Percentiles rank a stretch among this genome's conserved stretches.
Conservation (phyloP, 1,140 invertebrate species). For the Sitophilus oryzae region DNA sequence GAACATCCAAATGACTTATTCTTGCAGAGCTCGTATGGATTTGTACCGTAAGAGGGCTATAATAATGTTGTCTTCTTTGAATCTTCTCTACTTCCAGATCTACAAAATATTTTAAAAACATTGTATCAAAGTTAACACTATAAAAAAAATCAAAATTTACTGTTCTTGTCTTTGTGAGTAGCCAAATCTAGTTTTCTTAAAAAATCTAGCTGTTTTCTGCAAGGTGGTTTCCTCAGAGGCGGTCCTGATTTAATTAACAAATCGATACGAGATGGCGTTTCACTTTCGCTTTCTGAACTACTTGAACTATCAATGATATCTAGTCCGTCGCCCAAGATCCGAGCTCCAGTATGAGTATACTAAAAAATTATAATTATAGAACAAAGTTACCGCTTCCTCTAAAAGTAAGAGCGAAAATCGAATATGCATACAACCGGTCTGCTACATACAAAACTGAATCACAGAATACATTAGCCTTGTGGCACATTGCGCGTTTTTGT, state of each 20-base stretch:
- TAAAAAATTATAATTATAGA: conserved; percentile 4
- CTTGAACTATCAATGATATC: conserved; percentile 15
- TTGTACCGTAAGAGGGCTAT: background rate
- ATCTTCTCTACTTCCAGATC: background rate
- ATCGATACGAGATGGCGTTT: conserved; percentile 29
- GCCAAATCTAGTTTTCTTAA: conserved; percentile 35
- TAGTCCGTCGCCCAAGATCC: conserved; percentile 13
- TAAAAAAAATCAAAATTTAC: conserved; percentile 32
- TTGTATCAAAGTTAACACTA: too few relatives aligned
- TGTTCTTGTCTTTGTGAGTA: conserved; percentile 36
- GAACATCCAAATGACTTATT: conserved; percentile 31
- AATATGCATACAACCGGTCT: too few relatives aligned
- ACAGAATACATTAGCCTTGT: too few relatives aligned
- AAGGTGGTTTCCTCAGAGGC: conserved; percentile 25
- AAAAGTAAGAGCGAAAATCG: too few relatives aligned
- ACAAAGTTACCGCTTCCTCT: too few relatives aligned
- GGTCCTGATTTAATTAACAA: conserved; percentile 36
- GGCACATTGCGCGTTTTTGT: too few relatives aligned
- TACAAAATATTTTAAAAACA: too few relatives aligned
- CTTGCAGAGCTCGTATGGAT: background rate
- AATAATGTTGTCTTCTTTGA: background rate
- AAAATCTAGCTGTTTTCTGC: conserved; percentile 34
- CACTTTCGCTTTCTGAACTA: conserved; percentile 33
- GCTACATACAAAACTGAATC: too few relatives aligned
- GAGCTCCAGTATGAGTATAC: conserved; percentile 15